These are phyloP conservation scores for Zophobas morio DNA, from an alignment of 1,140 invertebrate species.

Conservation along the genomic window DNA sequence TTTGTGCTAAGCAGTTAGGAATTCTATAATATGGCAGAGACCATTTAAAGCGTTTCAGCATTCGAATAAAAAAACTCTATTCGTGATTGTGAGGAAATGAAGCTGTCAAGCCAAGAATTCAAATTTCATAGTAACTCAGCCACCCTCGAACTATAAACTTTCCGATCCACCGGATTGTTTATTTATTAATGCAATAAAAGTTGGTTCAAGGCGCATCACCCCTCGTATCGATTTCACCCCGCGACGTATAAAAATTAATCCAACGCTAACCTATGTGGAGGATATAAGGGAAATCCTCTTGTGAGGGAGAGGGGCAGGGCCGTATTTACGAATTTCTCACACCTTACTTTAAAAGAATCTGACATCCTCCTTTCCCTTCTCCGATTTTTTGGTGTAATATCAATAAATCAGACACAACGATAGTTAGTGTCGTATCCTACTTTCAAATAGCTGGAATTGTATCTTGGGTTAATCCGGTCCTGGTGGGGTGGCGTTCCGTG, in stretches of 20 bases:
- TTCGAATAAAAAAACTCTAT: constrained; percentile 37
- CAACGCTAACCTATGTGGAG: constrained; percentile 11
- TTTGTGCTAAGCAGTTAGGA: constrained; percentile 42
- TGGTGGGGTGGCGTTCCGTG: neutral
- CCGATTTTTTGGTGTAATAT: too few relatives aligned
- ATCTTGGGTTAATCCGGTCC: too few relatives aligned
- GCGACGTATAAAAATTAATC: constrained; percentile 35
- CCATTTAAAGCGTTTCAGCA: constrained; percentile 28
- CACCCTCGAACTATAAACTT: constrained; percentile 15
- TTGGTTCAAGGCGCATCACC: neutral
- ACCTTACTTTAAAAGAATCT: too few relatives aligned
- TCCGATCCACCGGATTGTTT: constrained; percentile 10
- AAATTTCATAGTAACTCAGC: constrained; percentile 11
- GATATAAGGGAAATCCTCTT: constrained; percentile 1
- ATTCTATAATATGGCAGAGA: constrained; percentile 39
- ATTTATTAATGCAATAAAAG: constrained; percentile 31
- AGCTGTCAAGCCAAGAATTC: constrained; percentile 39
- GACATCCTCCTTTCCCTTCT: too few relatives aligned
- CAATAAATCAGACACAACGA: too few relatives aligned
- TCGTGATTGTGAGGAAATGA: constrained; percentile 41
- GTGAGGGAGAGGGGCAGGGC: neutral
- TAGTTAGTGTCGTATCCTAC: too few relatives aligned
- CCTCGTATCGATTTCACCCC: constrained; percentile 26
- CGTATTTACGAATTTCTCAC: too few relatives aligned
- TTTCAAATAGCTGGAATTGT: too few relatives aligned